Evolutionary conservation across 2,113 vertebrate genomes (phyloP).

Genomic region (Lagopus leucura): DNA sequence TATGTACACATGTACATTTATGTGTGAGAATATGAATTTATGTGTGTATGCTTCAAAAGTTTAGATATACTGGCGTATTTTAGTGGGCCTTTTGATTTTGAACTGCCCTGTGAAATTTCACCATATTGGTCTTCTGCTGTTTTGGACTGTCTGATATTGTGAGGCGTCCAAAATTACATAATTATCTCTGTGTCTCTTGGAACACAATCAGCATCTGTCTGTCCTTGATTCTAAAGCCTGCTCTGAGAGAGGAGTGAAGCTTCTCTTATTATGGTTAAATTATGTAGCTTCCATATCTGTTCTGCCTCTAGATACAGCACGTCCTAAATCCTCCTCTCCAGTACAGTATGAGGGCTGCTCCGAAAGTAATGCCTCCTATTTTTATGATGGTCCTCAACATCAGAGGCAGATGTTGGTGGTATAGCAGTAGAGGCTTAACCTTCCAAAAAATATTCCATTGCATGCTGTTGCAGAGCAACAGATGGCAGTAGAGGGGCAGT

Average conservation of each 20-base stretch:
- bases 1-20: not conserved
- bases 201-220: not conserved
- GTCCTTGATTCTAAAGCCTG: not conserved
- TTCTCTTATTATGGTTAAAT: not conserved
- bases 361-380: not conserved
- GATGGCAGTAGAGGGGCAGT: not conserved
- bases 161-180: constrained; percentile 7
- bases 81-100: not conserved
- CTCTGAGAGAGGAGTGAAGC: not conserved
- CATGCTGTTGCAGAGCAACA: not conserved
- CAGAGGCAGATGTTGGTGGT: not conserved
- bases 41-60: not conserved
- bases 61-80: not conserved
- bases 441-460: not conserved
- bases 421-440: not conserved
- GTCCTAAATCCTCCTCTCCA: not conserved
- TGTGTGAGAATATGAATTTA: not conserved
- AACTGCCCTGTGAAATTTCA: not conserved
- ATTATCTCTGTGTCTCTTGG: not conserved
- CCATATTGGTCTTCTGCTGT: not conserved
- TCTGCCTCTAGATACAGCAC: not conserved
- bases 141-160: not conserved
- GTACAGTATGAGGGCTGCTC: not conserved
- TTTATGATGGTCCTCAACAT: not conserved
- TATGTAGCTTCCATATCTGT: not conserved